Conservation (phyloP, 2,888 invertebrate species). For the Achlya flavicornis region DNA sequence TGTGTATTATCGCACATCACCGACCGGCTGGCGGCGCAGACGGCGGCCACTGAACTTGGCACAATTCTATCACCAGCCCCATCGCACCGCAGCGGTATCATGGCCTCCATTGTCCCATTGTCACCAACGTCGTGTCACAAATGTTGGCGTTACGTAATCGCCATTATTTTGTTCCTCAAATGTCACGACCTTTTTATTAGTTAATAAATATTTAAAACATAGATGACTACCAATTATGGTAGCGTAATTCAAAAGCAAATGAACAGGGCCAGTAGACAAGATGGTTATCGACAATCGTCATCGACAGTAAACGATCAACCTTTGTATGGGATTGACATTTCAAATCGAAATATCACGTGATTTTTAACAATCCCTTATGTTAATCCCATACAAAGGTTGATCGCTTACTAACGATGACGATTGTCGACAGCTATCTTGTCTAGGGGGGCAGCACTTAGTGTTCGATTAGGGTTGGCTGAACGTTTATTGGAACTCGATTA, state of each 20-base stretch:
- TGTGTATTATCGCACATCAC: not conserved
- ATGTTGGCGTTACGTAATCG: not conserved
- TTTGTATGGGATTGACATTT: too few relatives aligned
- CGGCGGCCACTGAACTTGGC: not conserved
- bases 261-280: too few relatives aligned
- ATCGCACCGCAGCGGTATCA: not conserved
- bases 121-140: conserved; percentile 1
- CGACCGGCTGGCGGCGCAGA: too few relatives aligned
- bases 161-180: conserved; percentile 5
- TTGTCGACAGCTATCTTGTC: too few relatives aligned
- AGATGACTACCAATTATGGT: too few relatives aligned
- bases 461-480: not conserved
- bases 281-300: too few relatives aligned
- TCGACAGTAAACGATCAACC: too few relatives aligned
- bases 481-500: not conserved
- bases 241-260: not conserved
- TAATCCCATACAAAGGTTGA: too few relatives aligned
- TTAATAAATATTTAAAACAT: not conserved
- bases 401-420: too few relatives aligned
- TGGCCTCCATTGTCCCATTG: conserved; percentile 5
- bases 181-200: conserved; percentile 15
- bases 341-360: too few relatives aligned
- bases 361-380: too few relatives aligned
- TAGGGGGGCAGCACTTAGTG: not conserved
- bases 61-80: not conserved